A percentile compares a stretch with the other conserved stretches of the same genome.
Conservation (phyloP, 2,888 invertebrate species). For the Pecten maximus region DNA sequence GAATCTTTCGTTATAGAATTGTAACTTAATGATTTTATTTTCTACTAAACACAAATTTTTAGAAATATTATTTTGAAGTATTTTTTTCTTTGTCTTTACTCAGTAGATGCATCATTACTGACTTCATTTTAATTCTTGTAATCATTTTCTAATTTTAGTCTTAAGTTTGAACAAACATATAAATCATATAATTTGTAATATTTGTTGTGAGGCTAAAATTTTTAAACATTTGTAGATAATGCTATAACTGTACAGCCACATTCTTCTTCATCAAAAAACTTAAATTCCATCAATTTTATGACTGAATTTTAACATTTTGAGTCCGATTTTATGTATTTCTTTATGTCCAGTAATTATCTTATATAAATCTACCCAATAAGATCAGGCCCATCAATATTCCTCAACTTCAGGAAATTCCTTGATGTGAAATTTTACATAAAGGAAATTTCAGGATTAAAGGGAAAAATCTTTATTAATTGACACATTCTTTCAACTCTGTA, state of each 20-base stretch:
- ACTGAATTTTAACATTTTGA: background rate
- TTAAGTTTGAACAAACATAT: background rate
- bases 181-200: background rate
- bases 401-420: no score
- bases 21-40: background rate
- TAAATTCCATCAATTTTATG: background rate
- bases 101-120: background rate
- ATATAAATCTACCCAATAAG: no score
- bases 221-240: background rate
- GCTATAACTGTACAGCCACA: background rate
- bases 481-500: no score
- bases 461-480: no score
- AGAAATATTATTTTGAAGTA: background rate
- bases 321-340: no score
- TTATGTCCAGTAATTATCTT: no score
- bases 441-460: no score
- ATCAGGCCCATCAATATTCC: no score
- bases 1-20: background rate
- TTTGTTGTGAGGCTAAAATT: background rate
- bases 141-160: background rate
- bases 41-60: background rate
- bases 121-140: background rate
- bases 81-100: background rate
- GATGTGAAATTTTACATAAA: no score
- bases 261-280: background rate